phyloP scores from a whole-genome alignment of 2,113 vertebrate genomes.

The Saguinus imperator region DNA sequence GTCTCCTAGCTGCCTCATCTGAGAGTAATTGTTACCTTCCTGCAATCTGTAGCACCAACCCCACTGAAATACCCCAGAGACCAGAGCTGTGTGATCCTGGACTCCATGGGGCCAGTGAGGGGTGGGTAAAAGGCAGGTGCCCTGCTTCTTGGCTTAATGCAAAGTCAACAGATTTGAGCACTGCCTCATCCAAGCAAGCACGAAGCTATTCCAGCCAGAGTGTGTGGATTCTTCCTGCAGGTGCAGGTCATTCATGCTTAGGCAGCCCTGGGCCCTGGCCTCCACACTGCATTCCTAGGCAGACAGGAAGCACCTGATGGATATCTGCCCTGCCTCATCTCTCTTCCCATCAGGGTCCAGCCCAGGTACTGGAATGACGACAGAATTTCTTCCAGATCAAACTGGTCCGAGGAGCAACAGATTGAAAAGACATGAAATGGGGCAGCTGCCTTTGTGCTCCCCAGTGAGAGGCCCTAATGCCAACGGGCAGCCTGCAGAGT shows the following conservation, averaged over 20 bases:
- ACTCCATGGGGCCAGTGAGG: accelerated
- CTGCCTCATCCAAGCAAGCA: not conserved
- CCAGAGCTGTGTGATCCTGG: not conserved
- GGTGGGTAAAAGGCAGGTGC: no score
- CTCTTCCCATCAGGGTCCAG: not conserved
- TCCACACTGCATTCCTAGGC: not conserved
- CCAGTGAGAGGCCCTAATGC: no score
- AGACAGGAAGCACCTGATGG: not conserved
- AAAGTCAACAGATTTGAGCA: not conserved
- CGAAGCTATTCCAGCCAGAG: accelerated
- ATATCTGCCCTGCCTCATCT: not conserved
- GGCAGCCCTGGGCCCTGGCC: not conserved
- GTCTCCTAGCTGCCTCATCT: not conserved
- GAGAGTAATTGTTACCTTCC: not conserved
- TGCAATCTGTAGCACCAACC: not conserved
- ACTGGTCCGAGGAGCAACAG: not conserved
- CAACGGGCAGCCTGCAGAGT: not conserved
- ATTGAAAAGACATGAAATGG: not conserved
- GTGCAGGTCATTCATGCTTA: not conserved
- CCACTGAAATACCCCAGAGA: not conserved
- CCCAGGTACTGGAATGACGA: not conserved
- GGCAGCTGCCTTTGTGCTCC: not conserved
- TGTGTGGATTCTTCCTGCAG: not conserved
- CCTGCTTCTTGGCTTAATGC: not conserved
- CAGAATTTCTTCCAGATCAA: not conserved